Base-by-base conservation (phyloP, 92 coral and sea anemone genomes). In the Paragorgia papillata region DNA sequence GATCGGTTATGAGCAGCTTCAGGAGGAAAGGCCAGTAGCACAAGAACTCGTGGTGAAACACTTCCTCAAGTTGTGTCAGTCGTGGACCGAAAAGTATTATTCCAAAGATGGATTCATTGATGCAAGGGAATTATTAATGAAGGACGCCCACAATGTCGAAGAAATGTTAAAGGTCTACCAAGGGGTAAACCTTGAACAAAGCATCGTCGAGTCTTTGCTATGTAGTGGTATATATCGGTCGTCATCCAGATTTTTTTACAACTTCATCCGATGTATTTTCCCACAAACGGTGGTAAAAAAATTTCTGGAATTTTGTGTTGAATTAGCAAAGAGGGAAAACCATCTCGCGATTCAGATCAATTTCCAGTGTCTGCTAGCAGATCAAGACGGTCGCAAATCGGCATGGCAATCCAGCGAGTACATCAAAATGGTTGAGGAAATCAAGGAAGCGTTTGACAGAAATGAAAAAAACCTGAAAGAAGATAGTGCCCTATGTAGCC, bases 161-260 rank as follows among this genome's bases (percentile, higher is more conserved):
- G 21, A 51, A 51, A 51, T 6, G 26, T 51, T 51, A 37, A 28
- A 67, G 20, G 44, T 50, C 6, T 44, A 41, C 1, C 13, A 39
- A 44, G 28, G 30, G 30, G 22, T 12, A 9, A 56, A 28, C 22
- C 62, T 8, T 41, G 17, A 50, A 34, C 57, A 20, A 43, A 19
- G 2, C 30, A 39, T 67, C 57, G 2, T 46, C 7, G 74, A 67
- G 1, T 2, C 57, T 19, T 22, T 67, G 39, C 57, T 49, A 41
- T 22, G 57, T 27, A 67, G 74, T 44, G 57, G 44, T 20, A 67
- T 67, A 41, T 67, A 41, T 20, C 27, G n/a, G 41, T 67, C 74
- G 20, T 67, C 74, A 17, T 67, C 74, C 30, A 43, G 74, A 25
- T 67, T 67, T 57, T 67, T 67, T 44, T 41, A 39, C 74, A 9